A percentile compares a stretch with the other conserved stretches of the same genome.
Evolutionary conservation across 2,888 invertebrate genomes (phyloP).

Genomic region (Leptarthrus brevirostris): DNA sequence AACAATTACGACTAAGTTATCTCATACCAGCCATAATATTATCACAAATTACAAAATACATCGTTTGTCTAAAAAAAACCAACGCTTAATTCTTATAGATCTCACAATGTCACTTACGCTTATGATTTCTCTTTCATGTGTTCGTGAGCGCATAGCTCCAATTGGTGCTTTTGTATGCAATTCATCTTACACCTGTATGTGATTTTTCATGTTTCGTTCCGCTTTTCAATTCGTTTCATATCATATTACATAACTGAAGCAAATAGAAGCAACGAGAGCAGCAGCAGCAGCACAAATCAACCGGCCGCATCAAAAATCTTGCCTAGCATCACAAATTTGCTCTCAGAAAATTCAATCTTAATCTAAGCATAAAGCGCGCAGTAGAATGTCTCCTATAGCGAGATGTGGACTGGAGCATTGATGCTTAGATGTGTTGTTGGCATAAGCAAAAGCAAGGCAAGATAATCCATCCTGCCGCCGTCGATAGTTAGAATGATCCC

Average conservation of each 20-base stretch:
- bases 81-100: no score
- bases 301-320: background rate
- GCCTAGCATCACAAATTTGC: background rate
- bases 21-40: background rate
- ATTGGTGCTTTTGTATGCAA: background rate
- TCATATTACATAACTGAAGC: conserved; percentile 36
- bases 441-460: no score
- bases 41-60: background rate
- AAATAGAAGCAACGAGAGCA: conserved; percentile 5
- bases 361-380: no score
- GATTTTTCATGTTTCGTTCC: conserved; percentile 21
- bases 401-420: no score
- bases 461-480: background rate
- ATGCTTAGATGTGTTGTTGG: no score
- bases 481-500: background rate
- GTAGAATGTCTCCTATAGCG: no score
- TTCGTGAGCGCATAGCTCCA: no score
- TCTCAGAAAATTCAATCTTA: no score
- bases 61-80: background rate
- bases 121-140: no score
- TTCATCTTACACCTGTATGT: conserved; percentile 3
- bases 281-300: background rate
- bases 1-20: background rate
- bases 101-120: no score
- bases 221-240: conserved; percentile 30